These are phyloP conservation scores for Cacoxenus indagator DNA, from an alignment of 2,888 invertebrate genomes.

Conservation along the genomic window DNA sequence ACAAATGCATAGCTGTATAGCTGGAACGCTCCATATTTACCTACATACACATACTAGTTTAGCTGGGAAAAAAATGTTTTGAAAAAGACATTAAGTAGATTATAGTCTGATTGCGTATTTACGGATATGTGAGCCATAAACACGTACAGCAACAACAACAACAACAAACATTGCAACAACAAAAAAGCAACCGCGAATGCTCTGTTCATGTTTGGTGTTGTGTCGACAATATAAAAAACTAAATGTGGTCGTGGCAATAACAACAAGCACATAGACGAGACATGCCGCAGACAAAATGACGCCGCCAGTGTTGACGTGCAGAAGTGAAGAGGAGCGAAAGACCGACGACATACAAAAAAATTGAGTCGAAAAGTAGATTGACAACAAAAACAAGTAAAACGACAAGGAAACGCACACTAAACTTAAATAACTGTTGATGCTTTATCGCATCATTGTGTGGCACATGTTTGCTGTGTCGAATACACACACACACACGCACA, in stretches of 20 bases:
- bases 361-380: too few species aligned
- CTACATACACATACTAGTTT: neutral
- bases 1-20: neutral
- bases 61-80: constrained; percentile 7
- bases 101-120: constrained; percentile 63
- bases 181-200: neutral
- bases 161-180: neutral
- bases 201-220: neutral
- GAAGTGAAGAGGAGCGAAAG: neutral
- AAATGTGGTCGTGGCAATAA: neutral
- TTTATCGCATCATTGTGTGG: constrained; percentile 45
- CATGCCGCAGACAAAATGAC: constrained; percentile 59
- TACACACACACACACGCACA: neutral
- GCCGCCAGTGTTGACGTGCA: constrained; percentile 35
- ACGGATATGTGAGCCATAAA: constrained; percentile 61
- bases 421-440: constrained; percentile 61
- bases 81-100: constrained; percentile 64
- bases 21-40: neutral
- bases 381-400: neutral
- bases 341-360: neutral
- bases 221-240: neutral
- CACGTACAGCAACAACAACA: constrained; percentile 1
- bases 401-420: constrained; percentile 39
- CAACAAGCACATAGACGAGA: constrained; percentile 12
- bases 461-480: neutral